Conservation (phyloP, 2,888 invertebrate species). For the Apotomis capreana region DNA sequence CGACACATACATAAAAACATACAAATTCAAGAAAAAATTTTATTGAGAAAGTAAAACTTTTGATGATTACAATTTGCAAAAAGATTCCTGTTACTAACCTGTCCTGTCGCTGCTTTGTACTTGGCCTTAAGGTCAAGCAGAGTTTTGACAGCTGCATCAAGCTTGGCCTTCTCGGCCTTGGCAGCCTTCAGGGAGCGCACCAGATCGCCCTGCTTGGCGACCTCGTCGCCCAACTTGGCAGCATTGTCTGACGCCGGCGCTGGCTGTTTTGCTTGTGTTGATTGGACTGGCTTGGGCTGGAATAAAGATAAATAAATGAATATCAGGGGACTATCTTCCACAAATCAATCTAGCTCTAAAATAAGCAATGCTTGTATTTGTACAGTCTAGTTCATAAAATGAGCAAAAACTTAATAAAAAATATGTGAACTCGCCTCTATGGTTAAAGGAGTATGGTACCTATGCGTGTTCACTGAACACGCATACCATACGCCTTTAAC, state of each 20-base stretch:
- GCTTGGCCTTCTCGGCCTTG: constrained; percentile 77
- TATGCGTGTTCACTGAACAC: no score
- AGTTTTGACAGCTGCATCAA: constrained; percentile 75
- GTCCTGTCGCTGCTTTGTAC: constrained; percentile 84
- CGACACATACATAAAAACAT: no score
- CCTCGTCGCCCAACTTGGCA: constrained; percentile 64
- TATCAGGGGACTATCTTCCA: no score
- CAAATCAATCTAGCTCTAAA: no score
- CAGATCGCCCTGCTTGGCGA: constrained; percentile 85
- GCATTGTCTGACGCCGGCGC: constrained; percentile 49
- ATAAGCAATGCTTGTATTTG: no score
- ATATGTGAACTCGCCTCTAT: no score
- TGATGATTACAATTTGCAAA: no score
- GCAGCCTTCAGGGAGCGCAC: constrained; percentile 87
- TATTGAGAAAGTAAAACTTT: no score
- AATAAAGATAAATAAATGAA: constrained; percentile 9
- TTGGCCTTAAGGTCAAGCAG: constrained; percentile 88
- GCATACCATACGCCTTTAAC: no score
- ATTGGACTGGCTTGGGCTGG: constrained; percentile 64
- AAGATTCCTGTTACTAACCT: constrained; percentile 48
- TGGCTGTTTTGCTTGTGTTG: constrained; percentile 56
- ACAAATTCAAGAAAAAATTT: not conserved
- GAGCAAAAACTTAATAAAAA: no score
- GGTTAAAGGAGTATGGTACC: no score
- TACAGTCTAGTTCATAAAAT: no score